A percentile compares a stretch with the other conserved stretches of the same genome.
Conservation (phyloP, 2,797 vertebrate species). For the Gambelia wislizenii region DNA sequence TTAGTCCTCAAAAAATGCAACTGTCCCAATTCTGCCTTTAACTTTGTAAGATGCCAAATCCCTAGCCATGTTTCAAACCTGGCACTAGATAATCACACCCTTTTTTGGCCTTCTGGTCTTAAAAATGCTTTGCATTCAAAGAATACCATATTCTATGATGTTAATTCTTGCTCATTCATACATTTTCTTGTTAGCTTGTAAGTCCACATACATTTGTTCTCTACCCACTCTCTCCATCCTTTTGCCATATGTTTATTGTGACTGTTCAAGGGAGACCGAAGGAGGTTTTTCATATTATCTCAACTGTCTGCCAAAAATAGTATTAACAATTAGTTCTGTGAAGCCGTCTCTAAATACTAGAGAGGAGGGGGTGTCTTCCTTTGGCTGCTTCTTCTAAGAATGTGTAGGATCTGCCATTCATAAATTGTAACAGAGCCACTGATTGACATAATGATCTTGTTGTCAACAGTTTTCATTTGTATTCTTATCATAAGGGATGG, state of each 20-base stretch:
- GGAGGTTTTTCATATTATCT: conserved; percentile 32
- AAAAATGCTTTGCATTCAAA: conserved; percentile 14
- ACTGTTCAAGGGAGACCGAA: conserved; percentile 28
- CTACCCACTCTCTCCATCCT: conserved; percentile 30
- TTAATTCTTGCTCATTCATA: conserved; percentile 38
- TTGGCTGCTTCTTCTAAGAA: conserved; percentile 27
- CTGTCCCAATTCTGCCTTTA: no score
- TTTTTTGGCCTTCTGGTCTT: neutral
- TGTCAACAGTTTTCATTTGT: conserved; percentile 17
- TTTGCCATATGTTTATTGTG: conserved; percentile 48
- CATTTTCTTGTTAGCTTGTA: conserved; percentile 26
- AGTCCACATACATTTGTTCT: conserved; percentile 27
- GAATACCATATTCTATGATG: neutral
- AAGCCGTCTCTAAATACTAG: conserved; percentile 28
- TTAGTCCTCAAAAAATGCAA: no score
- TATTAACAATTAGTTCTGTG: conserved; percentile 33
- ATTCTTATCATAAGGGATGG: conserved; percentile 5
- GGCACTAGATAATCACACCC: neutral
- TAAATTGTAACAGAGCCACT: conserved; percentile 30
- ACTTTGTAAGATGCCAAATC: no score
- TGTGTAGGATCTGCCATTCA: conserved; percentile 43
- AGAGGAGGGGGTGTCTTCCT: neutral
- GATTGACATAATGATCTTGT: conserved; percentile 30
- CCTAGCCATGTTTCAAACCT: no score
- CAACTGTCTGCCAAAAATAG: conserved; percentile 38